phyloP scores from a whole-genome alignment of 2,797 vertebrate genomes.

The Bradypodion ventrale region DNA sequence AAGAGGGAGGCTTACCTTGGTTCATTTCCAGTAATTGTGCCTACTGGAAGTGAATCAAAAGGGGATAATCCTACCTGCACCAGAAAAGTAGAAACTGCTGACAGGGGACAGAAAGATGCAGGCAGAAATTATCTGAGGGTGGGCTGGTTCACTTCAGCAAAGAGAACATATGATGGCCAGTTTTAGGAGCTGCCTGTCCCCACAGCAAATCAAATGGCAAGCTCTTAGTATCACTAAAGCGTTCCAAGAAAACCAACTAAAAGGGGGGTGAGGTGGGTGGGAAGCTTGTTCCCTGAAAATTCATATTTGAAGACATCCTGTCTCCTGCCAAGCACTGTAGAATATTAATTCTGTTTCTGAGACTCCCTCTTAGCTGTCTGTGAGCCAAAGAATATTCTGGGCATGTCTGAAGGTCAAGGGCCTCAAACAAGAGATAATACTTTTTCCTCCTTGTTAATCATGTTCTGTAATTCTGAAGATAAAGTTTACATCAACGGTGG shows the following conservation, averaged over 20 bases:
- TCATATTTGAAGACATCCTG: background rate
- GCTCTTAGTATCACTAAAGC: slow-evolving; percentile 4
- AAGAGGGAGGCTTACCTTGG: too few species aligned
- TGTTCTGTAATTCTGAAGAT: slow-evolving; percentile 22
- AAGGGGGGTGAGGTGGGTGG: too few species aligned
- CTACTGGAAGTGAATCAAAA: too few species aligned
- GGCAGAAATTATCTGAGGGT: too few species aligned
- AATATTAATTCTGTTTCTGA: background rate
- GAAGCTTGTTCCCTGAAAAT: slow-evolving; percentile 23
- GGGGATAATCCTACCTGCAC: too few species aligned
- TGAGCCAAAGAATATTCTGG: slow-evolving; percentile 23
- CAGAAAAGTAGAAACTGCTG: too few species aligned
- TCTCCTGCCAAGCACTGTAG: slow-evolving; percentile 1
- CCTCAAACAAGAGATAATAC: slow-evolving; percentile 30
- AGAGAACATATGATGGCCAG: too few species aligned
- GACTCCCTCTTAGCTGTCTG: background rate
- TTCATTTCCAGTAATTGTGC: too few species aligned
- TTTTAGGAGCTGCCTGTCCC: too few species aligned
- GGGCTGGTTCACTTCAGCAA: too few species aligned
- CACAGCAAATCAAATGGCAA: too few species aligned
- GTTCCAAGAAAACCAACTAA: slow-evolving; percentile 9
- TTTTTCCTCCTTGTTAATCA: slow-evolving; percentile 18
- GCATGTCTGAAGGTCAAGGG: slow-evolving; percentile 20
- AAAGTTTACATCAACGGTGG: background rate
- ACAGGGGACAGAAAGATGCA: too few species aligned